Conservation (phyloP, 1,140 invertebrate genomes). For the Zaprionus nigranus region DNA sequence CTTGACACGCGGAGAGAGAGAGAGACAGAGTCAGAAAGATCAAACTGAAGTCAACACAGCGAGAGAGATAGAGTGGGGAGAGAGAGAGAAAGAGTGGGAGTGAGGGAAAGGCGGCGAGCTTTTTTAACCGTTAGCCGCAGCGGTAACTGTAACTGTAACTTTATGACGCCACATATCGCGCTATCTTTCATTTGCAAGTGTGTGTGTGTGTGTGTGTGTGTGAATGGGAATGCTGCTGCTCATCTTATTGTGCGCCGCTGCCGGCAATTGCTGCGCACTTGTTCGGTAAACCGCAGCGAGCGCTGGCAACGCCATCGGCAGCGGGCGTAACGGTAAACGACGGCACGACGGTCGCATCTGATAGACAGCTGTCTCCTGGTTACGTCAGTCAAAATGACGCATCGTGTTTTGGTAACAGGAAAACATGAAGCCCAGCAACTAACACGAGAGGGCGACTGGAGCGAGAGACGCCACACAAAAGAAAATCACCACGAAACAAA, state of each 20-base stretch:
- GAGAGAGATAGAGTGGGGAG: background rate
- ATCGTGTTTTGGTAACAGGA: slow-evolving; percentile 84
- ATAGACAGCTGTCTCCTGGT: slow-evolving; percentile 84
- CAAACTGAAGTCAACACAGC: slow-evolving; percentile 4
- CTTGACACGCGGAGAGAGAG: slow-evolving; percentile 4
- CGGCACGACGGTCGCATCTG: slow-evolving; percentile 66
- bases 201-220: slow-evolving; percentile 4
- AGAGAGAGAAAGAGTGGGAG: background rate
- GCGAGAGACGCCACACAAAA: slow-evolving; percentile 51
- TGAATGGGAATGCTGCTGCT: slow-evolving; percentile 12
- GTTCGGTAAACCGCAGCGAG: slow-evolving; percentile 76
- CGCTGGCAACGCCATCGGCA: slow-evolving; percentile 77
- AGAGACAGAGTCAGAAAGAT: slow-evolving; percentile 30
- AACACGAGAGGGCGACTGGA: slow-evolving; percentile 50
- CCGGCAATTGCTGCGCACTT: slow-evolving; percentile 73
- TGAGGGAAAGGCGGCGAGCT: slow-evolving; percentile 14
- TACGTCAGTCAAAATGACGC: slow-evolving; percentile 85
- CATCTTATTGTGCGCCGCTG: slow-evolving; percentile 24
- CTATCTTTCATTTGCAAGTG: slow-evolving; percentile 24
- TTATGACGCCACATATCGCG: slow-evolving; percentile 19
- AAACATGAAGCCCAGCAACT: slow-evolving; percentile 63
- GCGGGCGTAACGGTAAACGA: slow-evolving; percentile 73
- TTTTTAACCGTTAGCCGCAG: slow-evolving; percentile 12
- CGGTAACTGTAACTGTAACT: slow-evolving; percentile 35
- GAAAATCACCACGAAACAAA: slow-evolving; percentile 74